Evolutionary conservation across 2,797 vertebrate species (phyloP).

Genomic region (Geotrypetes seraphini): DNA sequence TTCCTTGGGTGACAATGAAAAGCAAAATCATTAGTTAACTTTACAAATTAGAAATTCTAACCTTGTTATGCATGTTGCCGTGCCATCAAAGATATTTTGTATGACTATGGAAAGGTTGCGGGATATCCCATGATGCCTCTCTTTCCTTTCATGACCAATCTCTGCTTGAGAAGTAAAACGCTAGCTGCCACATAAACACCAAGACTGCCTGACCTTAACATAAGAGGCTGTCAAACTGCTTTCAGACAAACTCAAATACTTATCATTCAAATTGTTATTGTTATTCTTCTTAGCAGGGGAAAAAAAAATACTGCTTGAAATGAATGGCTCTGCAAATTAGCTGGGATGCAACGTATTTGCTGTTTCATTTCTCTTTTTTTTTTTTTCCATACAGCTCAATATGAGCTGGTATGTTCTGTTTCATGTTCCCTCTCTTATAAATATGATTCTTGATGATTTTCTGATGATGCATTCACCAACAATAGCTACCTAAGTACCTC

Average conservation of each 20-base stretch:
- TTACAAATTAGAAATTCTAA: constrained; percentile 2
- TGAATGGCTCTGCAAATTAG: too few relatives aligned
- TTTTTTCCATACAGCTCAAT: too few relatives aligned
- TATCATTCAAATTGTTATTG: background rate
- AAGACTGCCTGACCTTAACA: background rate
- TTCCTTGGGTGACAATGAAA: background rate
- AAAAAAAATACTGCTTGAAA: too few relatives aligned
- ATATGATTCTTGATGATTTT: too few relatives aligned
- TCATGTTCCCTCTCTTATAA: too few relatives aligned
- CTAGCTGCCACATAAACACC: background rate
- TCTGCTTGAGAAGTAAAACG: background rate
- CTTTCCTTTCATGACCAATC: background rate
- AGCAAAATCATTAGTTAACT: background rate
- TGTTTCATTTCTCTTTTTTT: too few relatives aligned
- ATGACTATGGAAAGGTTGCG: background rate
- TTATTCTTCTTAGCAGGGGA: background rate
- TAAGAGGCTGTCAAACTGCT: background rate
- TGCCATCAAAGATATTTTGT: background rate
- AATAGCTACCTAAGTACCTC: too few relatives aligned
- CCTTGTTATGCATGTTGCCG: background rate
- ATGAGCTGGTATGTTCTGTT: too few relatives aligned
- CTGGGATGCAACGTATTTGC: too few relatives aligned
- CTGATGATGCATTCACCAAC: too few relatives aligned
- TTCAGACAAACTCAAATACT: background rate
- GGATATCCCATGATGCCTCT: background rate